Evolutionary conservation across 2,113 vertebrate species (phyloP).

Genomic region (Bambusicola thoracicus): DNA sequence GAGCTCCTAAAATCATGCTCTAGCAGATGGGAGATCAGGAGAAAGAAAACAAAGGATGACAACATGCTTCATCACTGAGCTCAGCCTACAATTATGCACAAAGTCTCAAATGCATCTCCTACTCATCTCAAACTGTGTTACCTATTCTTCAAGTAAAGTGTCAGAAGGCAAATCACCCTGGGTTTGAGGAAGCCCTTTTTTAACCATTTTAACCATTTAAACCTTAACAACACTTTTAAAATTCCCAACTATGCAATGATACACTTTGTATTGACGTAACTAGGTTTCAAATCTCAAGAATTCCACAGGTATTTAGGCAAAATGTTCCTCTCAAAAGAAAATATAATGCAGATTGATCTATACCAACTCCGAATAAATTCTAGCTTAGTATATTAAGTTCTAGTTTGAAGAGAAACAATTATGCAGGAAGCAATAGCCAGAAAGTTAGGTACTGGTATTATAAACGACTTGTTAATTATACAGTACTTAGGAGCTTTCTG

Average conservation of each 20-base stretch:
- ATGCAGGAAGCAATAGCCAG: background rate
- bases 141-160: background rate
- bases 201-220: background rate
- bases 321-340: background rate
- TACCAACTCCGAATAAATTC: background rate
- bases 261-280: background rate
- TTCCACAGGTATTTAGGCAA: background rate
- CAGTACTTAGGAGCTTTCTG: background rate
- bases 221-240: background rate
- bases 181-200: background rate
- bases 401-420: background rate
- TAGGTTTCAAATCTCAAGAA: background rate
- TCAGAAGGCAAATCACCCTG: background rate
- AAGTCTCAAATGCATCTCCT: background rate
- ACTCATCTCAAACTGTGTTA: no score
- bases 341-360: background rate
- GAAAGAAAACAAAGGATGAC: background rate
- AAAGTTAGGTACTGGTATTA: background rate
- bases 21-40: background rate
- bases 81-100: background rate
- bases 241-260: background rate
- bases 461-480: background rate
- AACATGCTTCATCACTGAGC: background rate
- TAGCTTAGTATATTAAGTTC: background rate
- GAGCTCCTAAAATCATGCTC: background rate